phyloP scores from a whole-genome alignment of 2,797 vertebrate genomes.

The Dallia pectoralis region DNA sequence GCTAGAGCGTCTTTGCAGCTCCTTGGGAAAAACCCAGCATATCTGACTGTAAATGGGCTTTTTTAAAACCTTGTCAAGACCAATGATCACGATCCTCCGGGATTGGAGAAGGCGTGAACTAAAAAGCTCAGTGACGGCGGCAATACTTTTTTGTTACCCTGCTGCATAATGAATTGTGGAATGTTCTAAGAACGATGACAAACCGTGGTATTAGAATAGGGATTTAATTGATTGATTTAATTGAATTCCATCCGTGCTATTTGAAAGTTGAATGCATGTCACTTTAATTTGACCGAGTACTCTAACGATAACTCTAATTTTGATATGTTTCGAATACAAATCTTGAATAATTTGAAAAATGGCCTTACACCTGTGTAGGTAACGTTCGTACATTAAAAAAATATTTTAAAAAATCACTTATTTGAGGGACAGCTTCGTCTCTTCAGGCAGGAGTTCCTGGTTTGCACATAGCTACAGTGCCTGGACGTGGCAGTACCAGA shows the following conservation, averaged over 20 bases:
- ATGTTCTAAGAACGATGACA: not conserved
- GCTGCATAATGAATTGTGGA: not conserved
- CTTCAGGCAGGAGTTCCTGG: no score
- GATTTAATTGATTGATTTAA: not conserved
- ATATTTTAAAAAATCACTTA: not conserved
- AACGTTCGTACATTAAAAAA: not conserved
- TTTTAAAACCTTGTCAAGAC: not conserved
- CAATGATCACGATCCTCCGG: not conserved
- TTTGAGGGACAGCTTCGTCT: not conserved
- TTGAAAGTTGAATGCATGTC: not conserved
- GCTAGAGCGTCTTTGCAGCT: conserved; percentile 47
- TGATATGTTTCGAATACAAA: conserved; percentile 4
- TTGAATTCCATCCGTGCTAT: not conserved
- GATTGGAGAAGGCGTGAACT: not conserved
- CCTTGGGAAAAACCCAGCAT: conserved; percentile 30
- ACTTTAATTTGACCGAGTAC: not conserved
- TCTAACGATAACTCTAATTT: conserved; percentile 3
- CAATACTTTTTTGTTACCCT: not conserved
- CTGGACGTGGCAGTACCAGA: no score
- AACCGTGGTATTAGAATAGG: not conserved
- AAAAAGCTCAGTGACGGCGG: not conserved
- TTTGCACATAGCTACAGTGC: no score
- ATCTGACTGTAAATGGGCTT: not conserved
- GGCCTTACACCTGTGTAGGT: not conserved
- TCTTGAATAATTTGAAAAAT: not conserved